Evolutionary conservation across 2,888 invertebrate species (phyloP).

Genomic region (Scaptodrosophila latifasciaeformis): DNA sequence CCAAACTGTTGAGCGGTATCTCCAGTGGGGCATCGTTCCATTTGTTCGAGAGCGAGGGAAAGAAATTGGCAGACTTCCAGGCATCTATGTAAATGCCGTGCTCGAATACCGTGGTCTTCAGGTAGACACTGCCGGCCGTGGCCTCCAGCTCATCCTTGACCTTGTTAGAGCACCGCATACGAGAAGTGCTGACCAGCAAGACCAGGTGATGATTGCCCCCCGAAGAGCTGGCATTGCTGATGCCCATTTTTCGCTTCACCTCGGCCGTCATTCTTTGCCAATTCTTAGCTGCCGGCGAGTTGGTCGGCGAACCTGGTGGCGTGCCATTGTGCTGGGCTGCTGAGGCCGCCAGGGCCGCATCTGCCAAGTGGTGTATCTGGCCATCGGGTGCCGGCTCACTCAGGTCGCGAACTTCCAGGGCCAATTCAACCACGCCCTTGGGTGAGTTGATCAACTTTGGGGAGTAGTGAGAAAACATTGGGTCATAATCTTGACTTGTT

Average conservation of each 20-base stretch:
- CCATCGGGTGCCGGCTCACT: conserved; percentile 20
- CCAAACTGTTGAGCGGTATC: conserved; percentile 64
- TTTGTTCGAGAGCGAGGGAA: conserved; percentile 85
- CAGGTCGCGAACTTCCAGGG: conserved; percentile 71
- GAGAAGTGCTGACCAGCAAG: conserved; percentile 69
- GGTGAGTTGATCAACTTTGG: conserved; percentile 63
- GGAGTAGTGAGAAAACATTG: conserved; percentile 8
- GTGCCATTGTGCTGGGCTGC: background rate
- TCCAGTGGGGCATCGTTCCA: conserved; percentile 76
- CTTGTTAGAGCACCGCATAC: conserved; percentile 74
- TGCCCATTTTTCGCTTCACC: conserved; percentile 71
- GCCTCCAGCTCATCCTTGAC: conserved; percentile 74
- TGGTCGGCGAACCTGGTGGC: background rate
- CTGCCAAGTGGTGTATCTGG: too few relatives aligned
- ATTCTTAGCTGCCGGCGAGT: conserved; percentile 32
- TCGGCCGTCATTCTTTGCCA: conserved; percentile 71
- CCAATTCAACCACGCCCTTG: conserved; percentile 73
- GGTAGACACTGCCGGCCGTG: conserved; percentile 79
- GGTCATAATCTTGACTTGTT: conserved; percentile 11
- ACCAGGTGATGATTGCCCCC: conserved; percentile 46
- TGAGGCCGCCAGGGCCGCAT: too few relatives aligned
- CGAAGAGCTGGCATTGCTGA: conserved; percentile 46
- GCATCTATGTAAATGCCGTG: conserved; percentile 78
- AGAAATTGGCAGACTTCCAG: conserved; percentile 86
- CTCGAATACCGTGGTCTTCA: conserved; percentile 86